Base-by-base conservation (phyloP, 2,888 invertebrate species). In the Microdon myrmicae region DNA sequence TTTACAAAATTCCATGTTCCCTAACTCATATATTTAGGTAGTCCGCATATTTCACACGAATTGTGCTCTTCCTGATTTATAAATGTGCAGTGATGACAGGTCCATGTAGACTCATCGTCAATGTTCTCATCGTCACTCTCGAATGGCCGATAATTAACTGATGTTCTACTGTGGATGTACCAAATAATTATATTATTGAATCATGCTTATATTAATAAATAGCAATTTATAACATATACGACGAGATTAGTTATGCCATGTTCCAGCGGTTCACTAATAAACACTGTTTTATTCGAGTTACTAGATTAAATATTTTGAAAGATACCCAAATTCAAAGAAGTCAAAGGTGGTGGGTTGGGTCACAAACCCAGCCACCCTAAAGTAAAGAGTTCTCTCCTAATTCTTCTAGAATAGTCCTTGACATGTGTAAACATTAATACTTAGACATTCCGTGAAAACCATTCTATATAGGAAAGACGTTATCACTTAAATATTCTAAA, bases 31-130 rank as follows among this genome's bases (percentile, higher is more conserved):
- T 68, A 86, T 85, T 88, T 85, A 68, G 96, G 95, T 79, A 95
- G 84, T 77, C 87, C 89, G 83, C 96, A 96, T 85, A 96, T 95
- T 81, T 96, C 96, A 83, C 96, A 96, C 69, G 85, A 85, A 71
- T 83, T 85, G 68, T 85, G 83, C 67, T 87, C 87, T 64, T 88
- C 83, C 67, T 86, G 86, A 83, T 97, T 97, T 76, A 94, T 87
- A 82, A 89, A 97, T 66, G 97, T 97, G 85, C 97, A 97, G 74
- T 94, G 90, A 70, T 87, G 86, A 79, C 97, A 97, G 19, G 93
- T 93, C 96, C 97, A 97, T 47, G 77, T 75, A 41, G 79, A 77
- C 23, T 80, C 78, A 37, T 69, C 69, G 23, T 69, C 71, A 56
- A 68, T 70, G 23, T 47, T 44, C 3, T 26, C 37, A 4, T 39